Base-by-base conservation (phyloP, 2,888 invertebrate genomes). In the Pollenia labialis region DNA sequence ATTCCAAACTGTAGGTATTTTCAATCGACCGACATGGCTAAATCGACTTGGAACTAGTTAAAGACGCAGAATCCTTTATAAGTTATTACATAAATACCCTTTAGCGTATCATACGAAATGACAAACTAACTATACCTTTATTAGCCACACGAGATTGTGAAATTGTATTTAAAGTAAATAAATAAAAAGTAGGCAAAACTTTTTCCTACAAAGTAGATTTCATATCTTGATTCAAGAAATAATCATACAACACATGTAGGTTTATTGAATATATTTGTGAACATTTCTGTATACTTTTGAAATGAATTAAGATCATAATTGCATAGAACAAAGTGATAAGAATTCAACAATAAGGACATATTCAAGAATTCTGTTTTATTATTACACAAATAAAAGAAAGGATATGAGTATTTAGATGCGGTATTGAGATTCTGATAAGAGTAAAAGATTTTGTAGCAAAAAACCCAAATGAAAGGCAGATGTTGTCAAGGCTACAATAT, bases 171-270 rank as follows among this genome's bases (percentile, higher is more conserved):
- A 0, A 32, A 6, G 32, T 6, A 6, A 0, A 32, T 32, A 32
- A 32, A 32, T 6, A 68, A 81, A 84, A 76, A 79, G 66, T 71
- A 75, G 76, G 40, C 64, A 81, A 74, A 72, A 81, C 32, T 62
- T 32, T 68, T 75, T 69, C 69, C 42, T 62, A 62, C 46, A 62
- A 76, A 69, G 10, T 46, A 54, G 44, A 6, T 18, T 68, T 80
- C 48, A 74, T 85, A 85, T 85, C 84, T 85, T 72, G 84, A 85
- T 85, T 52, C 8, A 80, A 85, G 60, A 68, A 74, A 54, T 80
- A 74, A 79, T 46, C 58, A 60, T 16, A 52, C 18, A 75, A 79
- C 66, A 68, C 58, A 60, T 48, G 56, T 68, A 79, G 58, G 16
- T 66, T 50, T 44, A 42, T n/a, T 68, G n/a, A 75, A 81, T 68